Base-by-base conservation (phyloP, 1,140 invertebrate genomes). In the Lepidurus packardi region DNA sequence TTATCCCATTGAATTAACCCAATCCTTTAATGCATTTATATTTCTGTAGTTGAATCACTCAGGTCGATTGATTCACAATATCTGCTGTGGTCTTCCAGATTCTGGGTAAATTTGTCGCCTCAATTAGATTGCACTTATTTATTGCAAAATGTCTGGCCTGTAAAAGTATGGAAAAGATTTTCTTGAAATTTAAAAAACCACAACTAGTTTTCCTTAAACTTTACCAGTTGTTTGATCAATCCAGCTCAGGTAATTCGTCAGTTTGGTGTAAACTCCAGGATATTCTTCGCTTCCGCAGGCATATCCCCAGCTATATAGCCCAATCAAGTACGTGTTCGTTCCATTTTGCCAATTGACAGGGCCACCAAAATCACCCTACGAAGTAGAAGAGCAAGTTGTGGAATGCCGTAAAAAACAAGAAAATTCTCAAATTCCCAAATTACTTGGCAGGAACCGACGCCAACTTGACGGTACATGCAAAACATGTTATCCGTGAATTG, bases 201-300 rank as follows among this genome's bases (percentile, higher is more conserved):
- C n/a, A n/a, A n/a, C n/a, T n/a, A n/a, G n/a, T 34, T 34, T 34
- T 34, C 34, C 34, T 34, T 34, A 34, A 34, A 34, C 3, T 34
- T 34, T 34, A 34, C 53, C 53, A 7, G 77, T 42, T 79, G 75
- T 79, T 75, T 82, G 44, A 16, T 75, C 74, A 41, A 85, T 83
- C 82, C 84, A 85, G 6, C 81, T 77, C 13, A 83, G 77, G 80
- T 83, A 86, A 21, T 81, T 78, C 0, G 86, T 81, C 4, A 89
- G 85, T 53, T 87, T 83, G 0, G 88, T 88, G 81, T 89, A 89
- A 13, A 89, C 87, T 1, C 88, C 88, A 0, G 88, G 88, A 81
- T 85, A 86, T 84, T n/a, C n/a, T n/a, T n/a, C 82, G 4, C 81
- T 77, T 0, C 85, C 90, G 82, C 90, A 90, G 0, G 85, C 85